Percentiles rank a stretch among this genome's conserved stretches.
phyloP scores from a whole-genome alignment of 2,113 vertebrate genomes.

The Irena cyanogastra region DNA sequence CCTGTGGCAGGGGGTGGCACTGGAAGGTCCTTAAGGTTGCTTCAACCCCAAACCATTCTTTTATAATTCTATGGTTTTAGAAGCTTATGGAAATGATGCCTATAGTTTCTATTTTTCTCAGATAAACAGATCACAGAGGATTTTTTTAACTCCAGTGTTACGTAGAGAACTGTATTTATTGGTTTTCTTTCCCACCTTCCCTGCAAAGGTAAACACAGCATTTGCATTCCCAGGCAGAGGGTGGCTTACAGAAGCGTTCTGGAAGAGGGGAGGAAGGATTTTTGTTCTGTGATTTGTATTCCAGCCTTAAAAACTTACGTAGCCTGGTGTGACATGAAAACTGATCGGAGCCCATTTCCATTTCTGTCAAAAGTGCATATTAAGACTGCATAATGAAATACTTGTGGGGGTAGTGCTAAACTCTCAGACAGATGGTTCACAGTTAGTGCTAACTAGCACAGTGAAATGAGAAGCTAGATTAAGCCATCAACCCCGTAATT shows the following conservation, averaged over 20 bases:
- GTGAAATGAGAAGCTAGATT: slow-evolving; percentile 66
- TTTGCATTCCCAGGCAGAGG: neutral
- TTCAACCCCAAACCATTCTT: neutral
- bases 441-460: slow-evolving; percentile 63
- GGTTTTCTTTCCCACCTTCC: neutral
- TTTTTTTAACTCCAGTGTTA: neutral
- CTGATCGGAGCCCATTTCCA: slow-evolving; percentile 50
- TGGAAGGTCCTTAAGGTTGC: neutral
- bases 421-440: slow-evolving; percentile 70
- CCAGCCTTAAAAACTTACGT: slow-evolving; percentile 37
- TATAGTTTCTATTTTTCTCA: neutral
- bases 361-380: slow-evolving; percentile 59
- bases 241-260: neutral
- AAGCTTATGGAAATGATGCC: neutral
- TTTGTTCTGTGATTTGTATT: slow-evolving; percentile 33
- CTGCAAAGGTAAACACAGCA: neutral
- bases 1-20: fast-evolving
- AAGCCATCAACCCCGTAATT: slow-evolving; percentile 60
- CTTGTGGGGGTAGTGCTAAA: slow-evolving; percentile 64
- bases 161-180: neutral
- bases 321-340: slow-evolving; percentile 54
- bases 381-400: slow-evolving; percentile 63
- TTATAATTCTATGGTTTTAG: neutral
- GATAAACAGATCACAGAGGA: neutral
- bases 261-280: neutral